Evolutionary conservation across 2,888 invertebrate genomes (phyloP), one percentile per base, ranked within the genome.

Genomic region (Ennomos fuscantarius): DNA sequence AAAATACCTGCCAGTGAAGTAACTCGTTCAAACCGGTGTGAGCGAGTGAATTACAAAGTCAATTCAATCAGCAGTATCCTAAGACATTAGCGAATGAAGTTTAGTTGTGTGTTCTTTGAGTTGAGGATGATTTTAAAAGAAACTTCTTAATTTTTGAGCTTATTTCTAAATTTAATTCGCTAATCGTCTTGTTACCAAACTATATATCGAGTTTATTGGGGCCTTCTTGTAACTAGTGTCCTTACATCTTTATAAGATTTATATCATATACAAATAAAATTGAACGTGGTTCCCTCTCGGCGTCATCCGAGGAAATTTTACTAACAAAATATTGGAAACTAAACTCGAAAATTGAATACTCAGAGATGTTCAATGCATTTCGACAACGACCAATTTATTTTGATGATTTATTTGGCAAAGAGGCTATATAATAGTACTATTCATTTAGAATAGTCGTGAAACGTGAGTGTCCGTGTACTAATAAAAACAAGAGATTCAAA

Each of bases 331-430:
- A 55, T 48, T 42, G 24, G 32, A 43, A 65, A 66, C 50, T 11
- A 47, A 67, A 60, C 70, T 73, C 70, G 70, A 74, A 67, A 62
- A 53, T 56, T 60, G 65, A 74, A 74, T 76, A 77, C 75, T 77
- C 74, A 72, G 43, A 72, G 43, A 55, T 59, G 56, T 52, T 66
- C 36, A 62, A 45, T 66, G 73, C 69, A 70, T 75, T 73, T 75
- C 65, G 65, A 46, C 51, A 56, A 62, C 59, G 62, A 65, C 46
- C 48, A 51, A 52, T 50, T 58, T 55, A 56, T 55, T 24, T 48
- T 51, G 39, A 52, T 42, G 51, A 46, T 35, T 51, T 52, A 55
- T 53, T 43, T 53, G 65, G 56, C 58, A 62, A 39, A 45, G 69
- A 67, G 67, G 67, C 67, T 69, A 62, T 24, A 6, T 24, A 24